Evolutionary conservation across 53 echinoderm and acorn worm genomes (phyloP).

Genomic region (Patiria pectinifera): DNA sequence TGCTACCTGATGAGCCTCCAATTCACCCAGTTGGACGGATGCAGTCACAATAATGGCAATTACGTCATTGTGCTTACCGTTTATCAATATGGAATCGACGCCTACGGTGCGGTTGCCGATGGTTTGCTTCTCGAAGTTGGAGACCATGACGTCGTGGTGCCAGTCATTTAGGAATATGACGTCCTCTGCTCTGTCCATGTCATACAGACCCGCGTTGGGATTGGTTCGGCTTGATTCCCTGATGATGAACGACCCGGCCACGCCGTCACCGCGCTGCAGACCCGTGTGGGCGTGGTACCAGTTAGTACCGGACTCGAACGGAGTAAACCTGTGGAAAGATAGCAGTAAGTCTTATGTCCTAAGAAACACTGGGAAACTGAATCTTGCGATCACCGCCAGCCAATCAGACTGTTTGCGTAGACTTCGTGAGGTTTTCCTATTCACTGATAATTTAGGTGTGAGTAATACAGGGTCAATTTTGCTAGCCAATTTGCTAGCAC

Average conservation of each 20-base stretch:
- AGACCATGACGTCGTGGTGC: constrained; percentile 25
- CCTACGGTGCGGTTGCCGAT: not conserved
- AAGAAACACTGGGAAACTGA: too few species aligned
- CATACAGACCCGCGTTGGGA: constrained; percentile 65
- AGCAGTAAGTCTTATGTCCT: too few species aligned
- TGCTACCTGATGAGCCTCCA: too few species aligned
- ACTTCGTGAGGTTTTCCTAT: too few species aligned
- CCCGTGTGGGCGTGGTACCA: constrained; percentile 67
- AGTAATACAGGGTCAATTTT: too few species aligned
- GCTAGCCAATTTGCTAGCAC: too few species aligned
- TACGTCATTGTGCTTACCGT: constrained; percentile 54
- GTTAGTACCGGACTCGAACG: constrained; percentile 46
- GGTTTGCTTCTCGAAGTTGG: not conserved
- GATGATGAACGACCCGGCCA: constrained; percentile 77
- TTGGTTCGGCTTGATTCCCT: constrained; percentile 59
- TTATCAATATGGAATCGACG: constrained; percentile 57
- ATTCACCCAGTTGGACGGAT: too few species aligned
- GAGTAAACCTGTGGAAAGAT: not conserved
- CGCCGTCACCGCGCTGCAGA: constrained; percentile 80
- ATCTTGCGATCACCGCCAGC: too few species aligned
- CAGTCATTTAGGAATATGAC: constrained; percentile 67
- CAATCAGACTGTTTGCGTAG: too few species aligned
- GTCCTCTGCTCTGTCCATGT: constrained; percentile 66
- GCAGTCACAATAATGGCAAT: too few species aligned
- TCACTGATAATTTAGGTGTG: too few species aligned